These are phyloP conservation scores for Hirtodrosophila trivittata DNA, from an alignment of 2,888 invertebrate species.

Conservation along the genomic window DNA sequence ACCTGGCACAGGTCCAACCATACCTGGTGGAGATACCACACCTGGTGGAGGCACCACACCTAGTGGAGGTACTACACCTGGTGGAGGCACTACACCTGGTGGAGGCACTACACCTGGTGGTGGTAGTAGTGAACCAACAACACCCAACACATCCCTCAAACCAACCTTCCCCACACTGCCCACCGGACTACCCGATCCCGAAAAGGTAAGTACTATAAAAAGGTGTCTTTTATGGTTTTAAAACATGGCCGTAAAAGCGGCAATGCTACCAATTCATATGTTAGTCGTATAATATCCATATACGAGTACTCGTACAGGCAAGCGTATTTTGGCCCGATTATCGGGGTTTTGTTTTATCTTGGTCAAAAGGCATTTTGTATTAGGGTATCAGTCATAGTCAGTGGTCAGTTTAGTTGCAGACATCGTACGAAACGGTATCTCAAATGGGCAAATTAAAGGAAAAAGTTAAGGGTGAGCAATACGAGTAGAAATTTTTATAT, in stretches of 20 bases:
- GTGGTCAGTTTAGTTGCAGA: conserved; percentile 32
- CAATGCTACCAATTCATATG: conserved; percentile 55
- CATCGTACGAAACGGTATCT: conserved; percentile 17
- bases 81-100: conserved; percentile 9
- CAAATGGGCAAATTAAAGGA: conserved; percentile 44
- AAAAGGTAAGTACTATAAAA: conserved; percentile 68
- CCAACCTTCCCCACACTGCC: conserved; percentile 75
- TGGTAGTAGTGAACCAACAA: conserved; percentile 4
- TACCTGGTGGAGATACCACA: conserved; percentile 12
- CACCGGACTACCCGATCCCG: conserved; percentile 76
- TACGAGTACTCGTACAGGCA: background rate
- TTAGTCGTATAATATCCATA: conserved; percentile 11
- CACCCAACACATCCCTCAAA: conserved; percentile 38
- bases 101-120: conserved; percentile 6
- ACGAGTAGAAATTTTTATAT: background rate
- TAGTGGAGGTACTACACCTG: background rate
- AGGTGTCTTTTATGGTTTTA: background rate
- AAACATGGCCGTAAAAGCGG: conserved; percentile 58
- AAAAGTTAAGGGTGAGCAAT: conserved; percentile 52
- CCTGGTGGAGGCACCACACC: conserved; percentile 8
- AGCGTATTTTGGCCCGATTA: conserved; percentile 41
- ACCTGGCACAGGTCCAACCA: no score
- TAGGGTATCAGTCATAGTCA: conserved; percentile 7
- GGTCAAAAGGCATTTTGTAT: conserved; percentile 2
- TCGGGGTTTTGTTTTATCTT: conserved; percentile 47